These are phyloP conservation scores for Poliocrania exsul DNA, from an alignment of 2,797 vertebrate species.

Conservation along the genomic window DNA sequence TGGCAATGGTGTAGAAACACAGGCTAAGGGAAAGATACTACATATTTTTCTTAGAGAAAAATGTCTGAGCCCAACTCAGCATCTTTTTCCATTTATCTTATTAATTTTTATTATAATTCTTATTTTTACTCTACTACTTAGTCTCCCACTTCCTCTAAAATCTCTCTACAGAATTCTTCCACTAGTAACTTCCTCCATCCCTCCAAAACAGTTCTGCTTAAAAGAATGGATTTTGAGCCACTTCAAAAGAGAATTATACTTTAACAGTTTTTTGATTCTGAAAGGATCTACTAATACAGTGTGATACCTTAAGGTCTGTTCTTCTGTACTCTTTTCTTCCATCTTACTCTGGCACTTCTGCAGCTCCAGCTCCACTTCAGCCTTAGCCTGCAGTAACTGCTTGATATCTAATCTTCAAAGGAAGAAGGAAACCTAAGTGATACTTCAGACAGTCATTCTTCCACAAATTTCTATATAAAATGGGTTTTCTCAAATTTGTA, in stretches of 20 bases:
- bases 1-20: background rate
- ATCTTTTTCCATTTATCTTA: background rate
- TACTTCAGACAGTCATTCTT: background rate
- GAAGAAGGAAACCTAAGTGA: background rate
- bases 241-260: background rate
- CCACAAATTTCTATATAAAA: background rate
- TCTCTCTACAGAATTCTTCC: background rate
- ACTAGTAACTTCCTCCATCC: background rate
- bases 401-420: conserved; percentile 74
- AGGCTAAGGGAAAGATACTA: background rate
- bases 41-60: background rate
- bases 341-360: conserved; percentile 65
- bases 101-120: background rate
- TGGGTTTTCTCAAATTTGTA: background rate
- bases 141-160: background rate
- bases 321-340: conserved; percentile 1
- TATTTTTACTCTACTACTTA: background rate
- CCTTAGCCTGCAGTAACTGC: conserved; percentile 74
- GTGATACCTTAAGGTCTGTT: conserved; percentile 46
- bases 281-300: background rate
- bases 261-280: background rate
- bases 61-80: background rate
- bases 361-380: conserved; percentile 74
- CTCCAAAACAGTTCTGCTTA: background rate
- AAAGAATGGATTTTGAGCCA: background rate